Percentiles rank a stretch among this genome's conserved stretches.
Conservation (phyloP, 2,113 vertebrate species). For the Nettapus auritus region DNA sequence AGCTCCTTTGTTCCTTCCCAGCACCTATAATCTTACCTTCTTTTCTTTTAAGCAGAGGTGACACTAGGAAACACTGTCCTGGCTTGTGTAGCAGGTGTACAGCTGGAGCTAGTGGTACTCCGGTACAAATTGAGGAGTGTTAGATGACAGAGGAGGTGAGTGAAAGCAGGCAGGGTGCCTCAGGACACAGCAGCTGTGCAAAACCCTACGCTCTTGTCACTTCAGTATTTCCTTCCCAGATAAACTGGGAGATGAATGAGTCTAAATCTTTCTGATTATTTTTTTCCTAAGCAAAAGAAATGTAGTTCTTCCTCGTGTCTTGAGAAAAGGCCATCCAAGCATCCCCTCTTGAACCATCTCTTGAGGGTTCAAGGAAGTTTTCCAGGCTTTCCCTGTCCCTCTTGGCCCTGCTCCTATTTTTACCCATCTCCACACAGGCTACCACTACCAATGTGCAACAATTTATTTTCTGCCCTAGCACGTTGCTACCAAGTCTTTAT, state of each 20-base stretch:
- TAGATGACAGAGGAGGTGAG: neutral
- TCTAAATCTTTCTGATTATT: neutral
- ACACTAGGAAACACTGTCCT: neutral
- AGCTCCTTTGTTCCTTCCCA: neutral
- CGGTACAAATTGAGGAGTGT: neutral
- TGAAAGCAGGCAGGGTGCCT: neutral
- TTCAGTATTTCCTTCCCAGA: neutral
- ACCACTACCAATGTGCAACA: neutral
- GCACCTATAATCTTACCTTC: neutral
- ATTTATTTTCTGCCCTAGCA: neutral
- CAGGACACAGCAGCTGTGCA: neutral
- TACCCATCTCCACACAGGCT: neutral
- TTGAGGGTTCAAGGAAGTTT: neutral
- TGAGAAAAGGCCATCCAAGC: neutral
- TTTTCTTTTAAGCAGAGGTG: neutral
- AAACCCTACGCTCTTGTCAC: neutral
- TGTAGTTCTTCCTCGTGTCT: neutral
- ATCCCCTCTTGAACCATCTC: neutral
- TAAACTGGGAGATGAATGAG: neutral
- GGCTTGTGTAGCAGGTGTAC: neutral
- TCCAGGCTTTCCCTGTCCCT: neutral
- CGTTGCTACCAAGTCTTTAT: neutral
- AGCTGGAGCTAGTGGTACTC: neutral
- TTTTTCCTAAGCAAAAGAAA: neutral
- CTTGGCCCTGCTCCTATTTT: neutral